A percentile compares a stretch with the other conserved stretches of the same genome.
Evolutionary conservation across 2,888 invertebrate genomes (phyloP).

Genomic region (Macrophya alboannulata): DNA sequence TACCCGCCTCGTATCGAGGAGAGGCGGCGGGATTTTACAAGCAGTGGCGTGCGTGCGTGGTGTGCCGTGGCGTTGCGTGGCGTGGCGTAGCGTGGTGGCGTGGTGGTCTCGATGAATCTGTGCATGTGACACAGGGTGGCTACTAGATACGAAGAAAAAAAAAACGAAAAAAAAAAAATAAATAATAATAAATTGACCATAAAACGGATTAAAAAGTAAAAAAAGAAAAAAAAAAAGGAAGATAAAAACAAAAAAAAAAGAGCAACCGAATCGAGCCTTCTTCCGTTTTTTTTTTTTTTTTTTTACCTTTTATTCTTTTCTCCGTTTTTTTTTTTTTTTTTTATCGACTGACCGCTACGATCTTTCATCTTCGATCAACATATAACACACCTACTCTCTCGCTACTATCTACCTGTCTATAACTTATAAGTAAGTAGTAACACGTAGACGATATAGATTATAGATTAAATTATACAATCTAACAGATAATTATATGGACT

Average conservation of each 20-base stretch:
- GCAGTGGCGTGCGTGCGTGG: slow-evolving; percentile 56
- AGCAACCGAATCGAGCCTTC: background rate
- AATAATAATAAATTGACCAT: background rate
- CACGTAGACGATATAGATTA: background rate
- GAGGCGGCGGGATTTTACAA: slow-evolving; percentile 36
- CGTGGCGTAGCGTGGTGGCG: slow-evolving; percentile 66
- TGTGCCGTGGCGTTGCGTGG: slow-evolving; percentile 62
- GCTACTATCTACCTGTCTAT: background rate
- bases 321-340: background rate
- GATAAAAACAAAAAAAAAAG: background rate
- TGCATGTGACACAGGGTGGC: slow-evolving; percentile 70
- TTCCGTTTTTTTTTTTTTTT: background rate
- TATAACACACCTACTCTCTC: no score
- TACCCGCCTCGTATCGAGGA: slow-evolving; percentile 9
- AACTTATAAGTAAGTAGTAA: slow-evolving; percentile 13
- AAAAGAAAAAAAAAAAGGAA: background rate
- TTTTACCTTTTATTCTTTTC: no score
- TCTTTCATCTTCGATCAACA: no score
- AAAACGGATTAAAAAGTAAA: background rate
- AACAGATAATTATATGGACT: no score
- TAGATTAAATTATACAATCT: background rate
- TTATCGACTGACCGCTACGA: background rate
- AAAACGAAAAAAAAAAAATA: background rate
- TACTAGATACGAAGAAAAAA: background rate
- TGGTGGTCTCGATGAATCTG: slow-evolving; percentile 72